Base-by-base conservation (phyloP, 2,113 vertebrate genomes). In the Pseudopodoces humilis region DNA sequence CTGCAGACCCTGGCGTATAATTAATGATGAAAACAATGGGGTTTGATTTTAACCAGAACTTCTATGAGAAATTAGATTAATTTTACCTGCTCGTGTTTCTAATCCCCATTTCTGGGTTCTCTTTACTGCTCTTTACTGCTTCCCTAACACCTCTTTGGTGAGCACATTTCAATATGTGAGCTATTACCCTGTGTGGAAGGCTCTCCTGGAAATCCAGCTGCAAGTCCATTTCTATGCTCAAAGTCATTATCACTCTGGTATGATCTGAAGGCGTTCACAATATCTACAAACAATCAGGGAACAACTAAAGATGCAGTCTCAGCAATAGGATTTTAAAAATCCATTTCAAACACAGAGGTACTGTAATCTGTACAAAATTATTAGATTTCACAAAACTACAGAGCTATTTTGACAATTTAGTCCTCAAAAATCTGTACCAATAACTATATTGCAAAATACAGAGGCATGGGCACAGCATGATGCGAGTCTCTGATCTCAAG, bases 331-430 rank as follows among this genome's bases (percentile, higher is more conserved):
- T 96, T 92, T 91, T 95, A 88, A 97, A 97, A 97, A 92, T 71
- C 87, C 55, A 94, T 97, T 97, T 97, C 80, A 76, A 96, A 94
- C 62, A 94, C 65, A 88, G 88, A 95, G 77, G 72, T 69, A 83
- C 93, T 75, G 67, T 92, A 96, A 97, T 95, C 67, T 85, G 74
- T 95, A 72, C 46, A 95, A 96, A 97, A 97, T 86, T 41, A 97
- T 97, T 96, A 94, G 59, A 97, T 97, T 97, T 90, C 52, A 84
- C 89, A 96, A 39, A 39, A 83, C 68, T 53, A 37, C 90, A 65
- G 78, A 75, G 92, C 67, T 92, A 89, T 95, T 97, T 95, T 92
- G 89, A 94, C 77, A 95, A 97, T 92, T 78, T 93, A 95, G 90
- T 62, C 82, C 90, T 95, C 95, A 96, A 95, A 92, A 96, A 92